A percentile compares a stretch with the other conserved stretches of the same genome.
Conservation (phyloP, 1,140 invertebrate genomes). For the Tetraneura akinire region DNA sequence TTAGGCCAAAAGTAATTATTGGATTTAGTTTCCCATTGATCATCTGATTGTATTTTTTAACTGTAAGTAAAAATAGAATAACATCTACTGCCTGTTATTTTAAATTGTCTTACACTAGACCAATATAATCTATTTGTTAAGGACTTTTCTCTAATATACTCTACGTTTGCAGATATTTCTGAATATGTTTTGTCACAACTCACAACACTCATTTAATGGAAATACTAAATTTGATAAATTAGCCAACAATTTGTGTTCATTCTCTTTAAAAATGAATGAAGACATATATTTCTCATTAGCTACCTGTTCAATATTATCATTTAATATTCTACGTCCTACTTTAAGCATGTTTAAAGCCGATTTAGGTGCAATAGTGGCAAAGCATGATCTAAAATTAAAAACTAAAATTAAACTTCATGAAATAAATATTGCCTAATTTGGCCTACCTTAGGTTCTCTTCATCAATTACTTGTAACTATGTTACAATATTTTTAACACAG, state of each 20-base stretch:
- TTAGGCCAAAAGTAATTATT: not conserved
- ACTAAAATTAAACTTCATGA: not conserved
- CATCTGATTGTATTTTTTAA: too few species aligned
- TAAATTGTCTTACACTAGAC: too few species aligned
- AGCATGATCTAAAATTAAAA: not conserved
- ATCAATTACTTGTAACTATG: not conserved
- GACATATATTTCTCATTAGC: too few species aligned
- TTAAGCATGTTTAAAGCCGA: not conserved
- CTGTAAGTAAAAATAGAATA: too few species aligned
- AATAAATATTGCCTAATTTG: not conserved
- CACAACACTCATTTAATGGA: not conserved
- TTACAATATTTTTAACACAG: not conserved
- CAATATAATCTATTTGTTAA: too few species aligned
- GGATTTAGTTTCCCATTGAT: not conserved
- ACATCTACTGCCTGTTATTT: too few species aligned
- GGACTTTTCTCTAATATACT: too few species aligned
- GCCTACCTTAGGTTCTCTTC: not conserved
- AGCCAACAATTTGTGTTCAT: not conserved
- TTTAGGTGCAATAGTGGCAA: not conserved
- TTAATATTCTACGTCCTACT: not conserved
- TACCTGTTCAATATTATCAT: not conserved
- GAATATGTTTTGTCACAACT: not conserved
- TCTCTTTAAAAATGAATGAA: not conserved
- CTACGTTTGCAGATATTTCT: too few species aligned
- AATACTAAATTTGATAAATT: not conserved